Evolutionary conservation across 2,797 vertebrate species (phyloP).

Genomic region (Dicrostonyx torquatus): DNA sequence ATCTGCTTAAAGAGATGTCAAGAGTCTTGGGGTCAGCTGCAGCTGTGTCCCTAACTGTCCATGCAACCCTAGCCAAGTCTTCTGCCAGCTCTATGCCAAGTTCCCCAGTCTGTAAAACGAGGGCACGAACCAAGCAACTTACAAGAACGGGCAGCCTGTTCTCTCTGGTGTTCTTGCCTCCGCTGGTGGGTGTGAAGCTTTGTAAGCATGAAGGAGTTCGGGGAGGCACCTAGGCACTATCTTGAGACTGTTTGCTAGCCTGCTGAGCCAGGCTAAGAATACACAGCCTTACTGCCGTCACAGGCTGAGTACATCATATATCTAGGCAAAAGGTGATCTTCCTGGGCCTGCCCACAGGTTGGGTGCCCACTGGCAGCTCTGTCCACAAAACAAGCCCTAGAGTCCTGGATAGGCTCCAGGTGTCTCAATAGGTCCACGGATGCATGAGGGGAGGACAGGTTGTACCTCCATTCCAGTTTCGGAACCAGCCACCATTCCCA

Average conservation of each 20-base stretch:
- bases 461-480: background rate
- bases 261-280: background rate
- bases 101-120: background rate
- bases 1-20: background rate
- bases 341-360: background rate
- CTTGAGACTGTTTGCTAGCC: background rate
- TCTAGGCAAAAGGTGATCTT: background rate
- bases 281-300: background rate
- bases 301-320: background rate
- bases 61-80: background rate
- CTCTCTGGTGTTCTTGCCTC: background rate
- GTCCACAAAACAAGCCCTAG: slow-evolving; percentile 5
- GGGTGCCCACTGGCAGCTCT: background rate
- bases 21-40: background rate
- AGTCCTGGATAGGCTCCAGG: background rate
- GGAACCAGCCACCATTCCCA: background rate
- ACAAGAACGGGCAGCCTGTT: background rate
- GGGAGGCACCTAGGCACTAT: background rate
- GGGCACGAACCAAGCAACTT: background rate
- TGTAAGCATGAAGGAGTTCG: background rate
- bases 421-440: background rate
- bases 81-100: background rate
- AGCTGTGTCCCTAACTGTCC: background rate
- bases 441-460: background rate
- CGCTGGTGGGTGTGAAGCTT: background rate